Evolutionary conservation across 1,140 invertebrate genomes (phyloP).

Genomic region (Papilio polytes): DNA sequence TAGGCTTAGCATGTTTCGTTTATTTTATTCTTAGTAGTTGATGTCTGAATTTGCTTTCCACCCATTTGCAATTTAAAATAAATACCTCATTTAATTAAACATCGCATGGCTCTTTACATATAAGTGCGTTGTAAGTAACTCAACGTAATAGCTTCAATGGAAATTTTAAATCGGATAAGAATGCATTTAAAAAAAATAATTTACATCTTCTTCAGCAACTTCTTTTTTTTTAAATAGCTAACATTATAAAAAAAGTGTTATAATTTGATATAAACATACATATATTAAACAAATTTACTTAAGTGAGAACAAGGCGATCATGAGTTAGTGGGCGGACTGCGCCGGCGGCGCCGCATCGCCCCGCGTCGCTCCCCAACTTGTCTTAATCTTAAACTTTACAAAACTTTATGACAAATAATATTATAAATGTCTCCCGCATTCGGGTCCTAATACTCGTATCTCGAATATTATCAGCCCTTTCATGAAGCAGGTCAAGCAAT

Average conservation of each 20-base stretch:
- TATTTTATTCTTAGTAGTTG: too few relatives aligned
- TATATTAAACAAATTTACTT: constrained; percentile 23
- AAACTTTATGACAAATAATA: constrained; percentile 12
- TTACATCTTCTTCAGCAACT: too few relatives aligned
- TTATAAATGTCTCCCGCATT: neutral
- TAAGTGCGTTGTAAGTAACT: too few relatives aligned
- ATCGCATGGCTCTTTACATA: too few relatives aligned
- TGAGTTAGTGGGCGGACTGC: constrained; percentile 43
- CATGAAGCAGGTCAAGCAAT: neutral
- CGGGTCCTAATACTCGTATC: neutral
- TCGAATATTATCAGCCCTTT: neutral
- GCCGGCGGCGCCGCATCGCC: constrained; percentile 49
- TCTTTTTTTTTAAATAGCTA: neutral
- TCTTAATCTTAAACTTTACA: constrained; percentile 19
- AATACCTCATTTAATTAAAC: too few relatives aligned
- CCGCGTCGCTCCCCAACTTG: neutral
- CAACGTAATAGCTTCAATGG: too few relatives aligned
- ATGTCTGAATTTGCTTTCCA: too few relatives aligned
- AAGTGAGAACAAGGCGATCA: constrained; percentile 47
- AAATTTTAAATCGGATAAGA: too few relatives aligned
- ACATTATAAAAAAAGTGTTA: neutral
- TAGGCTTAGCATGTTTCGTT: too few relatives aligned
- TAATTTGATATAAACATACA: constrained; percentile 13
- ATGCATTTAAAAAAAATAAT: too few relatives aligned
- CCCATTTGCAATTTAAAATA: too few relatives aligned